Conservation (phyloP, 1,140 invertebrate genomes). For the Lucilia sericata region DNA sequence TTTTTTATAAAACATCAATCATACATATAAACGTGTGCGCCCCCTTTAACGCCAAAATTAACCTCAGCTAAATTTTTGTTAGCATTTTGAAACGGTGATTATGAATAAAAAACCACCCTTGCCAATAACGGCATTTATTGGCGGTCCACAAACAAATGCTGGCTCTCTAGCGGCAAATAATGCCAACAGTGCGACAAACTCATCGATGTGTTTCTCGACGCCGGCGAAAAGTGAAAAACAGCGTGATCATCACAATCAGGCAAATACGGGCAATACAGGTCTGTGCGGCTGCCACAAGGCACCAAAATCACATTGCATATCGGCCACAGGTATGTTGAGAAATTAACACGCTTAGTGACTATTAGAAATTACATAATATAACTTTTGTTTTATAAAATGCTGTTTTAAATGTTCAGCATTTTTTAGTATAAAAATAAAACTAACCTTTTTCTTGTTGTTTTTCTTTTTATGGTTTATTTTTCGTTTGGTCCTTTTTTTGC, state of each 20-base stretch:
- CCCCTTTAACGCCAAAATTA: not conserved
- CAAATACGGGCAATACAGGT: slow-evolving; percentile 43
- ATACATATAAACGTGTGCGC: not conserved
- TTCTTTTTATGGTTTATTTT: not conserved
- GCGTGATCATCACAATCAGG: slow-evolving; percentile 47
- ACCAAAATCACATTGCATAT: slow-evolving; percentile 68
- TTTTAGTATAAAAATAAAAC: too few relatives aligned
- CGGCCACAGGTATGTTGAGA: slow-evolving; percentile 63
- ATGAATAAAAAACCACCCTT: slow-evolving; percentile 64
- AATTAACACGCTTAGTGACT: too few relatives aligned
- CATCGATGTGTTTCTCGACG: slow-evolving; percentile 51
- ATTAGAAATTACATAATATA: too few relatives aligned
- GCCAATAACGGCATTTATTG: slow-evolving; percentile 59
- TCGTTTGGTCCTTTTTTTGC: not conserved
- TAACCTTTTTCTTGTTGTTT: slow-evolving; percentile 16
- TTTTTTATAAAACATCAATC: too few relatives aligned
- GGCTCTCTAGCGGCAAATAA: slow-evolving; percentile 31
- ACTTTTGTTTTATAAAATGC: too few relatives aligned
- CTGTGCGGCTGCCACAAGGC: slow-evolving; percentile 65
- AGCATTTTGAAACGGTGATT: slow-evolving; percentile 39
- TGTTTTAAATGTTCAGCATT: too few relatives aligned
- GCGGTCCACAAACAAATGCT: slow-evolving; percentile 41
- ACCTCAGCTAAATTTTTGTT: not conserved
- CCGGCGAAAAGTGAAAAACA: slow-evolving; percentile 50
- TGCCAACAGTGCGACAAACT: slow-evolving; percentile 38